phyloP scores from a whole-genome alignment of 35 echinoderm and acorn worm species.

The Heliocidaris tuberculata region DNA sequence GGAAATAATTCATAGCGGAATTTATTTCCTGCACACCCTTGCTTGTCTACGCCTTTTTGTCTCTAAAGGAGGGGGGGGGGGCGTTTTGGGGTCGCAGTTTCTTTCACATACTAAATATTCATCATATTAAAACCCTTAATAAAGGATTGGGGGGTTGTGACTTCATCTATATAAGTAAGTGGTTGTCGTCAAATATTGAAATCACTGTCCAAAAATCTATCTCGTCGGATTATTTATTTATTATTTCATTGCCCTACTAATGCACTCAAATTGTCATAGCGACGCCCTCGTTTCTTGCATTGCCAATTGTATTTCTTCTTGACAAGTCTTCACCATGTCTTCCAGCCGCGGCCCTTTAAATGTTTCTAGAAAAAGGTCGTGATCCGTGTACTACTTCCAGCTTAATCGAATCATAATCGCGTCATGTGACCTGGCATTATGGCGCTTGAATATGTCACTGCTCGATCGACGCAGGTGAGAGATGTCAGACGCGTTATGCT shows the following conservation, averaged over 20 bases:
- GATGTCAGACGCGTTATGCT: not conserved
- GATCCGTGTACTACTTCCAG: constrained; percentile 9
- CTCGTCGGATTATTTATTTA: not conserved
- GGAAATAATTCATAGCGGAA: too few relatives aligned
- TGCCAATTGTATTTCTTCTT: not conserved
- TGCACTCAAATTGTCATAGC: not conserved
- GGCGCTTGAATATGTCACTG: constrained; percentile 9
- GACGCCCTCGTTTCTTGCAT: not conserved
- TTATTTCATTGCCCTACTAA: not conserved
- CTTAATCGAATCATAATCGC: constrained; percentile 42
- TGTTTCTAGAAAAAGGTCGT: not conserved
- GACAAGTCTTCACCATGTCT: not conserved
- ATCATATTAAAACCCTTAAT: too few relatives aligned
- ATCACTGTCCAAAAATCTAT: not conserved
- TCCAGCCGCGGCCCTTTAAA: not conserved
- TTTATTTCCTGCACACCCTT: too few relatives aligned
- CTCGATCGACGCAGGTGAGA: constrained; percentile 25
- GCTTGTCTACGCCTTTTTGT: too few relatives aligned
- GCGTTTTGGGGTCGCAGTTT: too few relatives aligned
- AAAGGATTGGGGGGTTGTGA: too few relatives aligned
- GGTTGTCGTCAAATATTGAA: too few relatives aligned
- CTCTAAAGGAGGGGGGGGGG: too few relatives aligned
- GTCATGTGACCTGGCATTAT: constrained; percentile 10
- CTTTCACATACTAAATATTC: too few relatives aligned
- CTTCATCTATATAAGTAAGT: too few relatives aligned